These are phyloP conservation scores for Carapus acus DNA, from an alignment of 2,797 vertebrate species.

Conservation along the genomic window DNA sequence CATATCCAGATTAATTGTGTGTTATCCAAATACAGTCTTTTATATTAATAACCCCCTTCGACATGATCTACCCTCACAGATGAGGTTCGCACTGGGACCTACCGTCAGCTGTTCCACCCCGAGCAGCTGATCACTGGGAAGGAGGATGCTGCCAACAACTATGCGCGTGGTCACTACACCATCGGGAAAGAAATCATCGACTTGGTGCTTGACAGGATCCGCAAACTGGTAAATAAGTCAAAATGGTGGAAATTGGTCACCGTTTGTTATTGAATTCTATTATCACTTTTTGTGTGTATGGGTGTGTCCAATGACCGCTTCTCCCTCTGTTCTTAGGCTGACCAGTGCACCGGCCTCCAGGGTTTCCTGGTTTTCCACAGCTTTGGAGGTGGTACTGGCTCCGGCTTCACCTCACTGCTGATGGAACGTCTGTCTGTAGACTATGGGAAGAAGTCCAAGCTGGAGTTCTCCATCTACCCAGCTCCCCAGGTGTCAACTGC, in stretches of 20 bases:
- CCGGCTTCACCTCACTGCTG: constrained; percentile 38
- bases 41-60: too few species aligned
- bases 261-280: too few species aligned
- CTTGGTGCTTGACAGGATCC: constrained; percentile 47
- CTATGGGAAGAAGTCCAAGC: constrained; percentile 37
- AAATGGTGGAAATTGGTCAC: too few species aligned
- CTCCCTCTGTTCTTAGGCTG: too few species aligned
- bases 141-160: constrained; percentile 50
- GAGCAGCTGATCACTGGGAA: constrained; percentile 55
- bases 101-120: constrained; percentile 51
- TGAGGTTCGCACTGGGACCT: constrained; percentile 8
- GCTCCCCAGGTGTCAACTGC: constrained; percentile 53
- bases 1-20: too few species aligned
- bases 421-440: constrained; percentile 54
- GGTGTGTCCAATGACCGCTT: too few species aligned
- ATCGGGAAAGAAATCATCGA: constrained; percentile 53
- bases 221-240: constrained; percentile 12
- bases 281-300: too few species aligned
- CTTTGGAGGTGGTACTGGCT: constrained; percentile 42
- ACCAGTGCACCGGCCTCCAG: constrained; percentile 44
- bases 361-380: constrained; percentile 78
- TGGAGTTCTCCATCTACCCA: constrained; percentile 60
- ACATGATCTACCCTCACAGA: too few species aligned
- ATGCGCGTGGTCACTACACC: constrained; percentile 52
- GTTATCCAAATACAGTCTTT: too few species aligned